phyloP scores from a whole-genome alignment of 92 coral and sea anemone species.

The Parazoanthus swiftii region DNA sequence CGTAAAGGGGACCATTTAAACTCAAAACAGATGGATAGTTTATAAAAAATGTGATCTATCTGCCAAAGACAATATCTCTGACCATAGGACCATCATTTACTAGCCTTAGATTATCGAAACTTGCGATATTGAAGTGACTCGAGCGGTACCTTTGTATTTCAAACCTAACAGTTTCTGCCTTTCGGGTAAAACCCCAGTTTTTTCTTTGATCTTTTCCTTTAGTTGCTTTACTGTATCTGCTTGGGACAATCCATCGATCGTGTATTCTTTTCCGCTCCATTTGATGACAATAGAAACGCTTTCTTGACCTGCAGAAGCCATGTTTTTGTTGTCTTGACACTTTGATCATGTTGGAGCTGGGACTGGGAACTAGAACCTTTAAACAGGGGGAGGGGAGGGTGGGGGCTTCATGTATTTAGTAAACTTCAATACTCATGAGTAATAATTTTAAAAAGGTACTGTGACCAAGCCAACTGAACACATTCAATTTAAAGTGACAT shows the following conservation, averaged over 20 bases:
- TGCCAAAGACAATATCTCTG: neutral
- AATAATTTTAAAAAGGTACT: too few relatives aligned
- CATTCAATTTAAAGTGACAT: too few relatives aligned
- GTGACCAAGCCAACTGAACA: too few relatives aligned
- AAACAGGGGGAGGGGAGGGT: neutral
- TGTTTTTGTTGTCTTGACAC: conserved; percentile 37
- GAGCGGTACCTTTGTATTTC: conserved; percentile 76
- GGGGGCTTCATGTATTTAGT: neutral
- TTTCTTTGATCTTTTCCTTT: conserved; percentile 72
- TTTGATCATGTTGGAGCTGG: neutral
- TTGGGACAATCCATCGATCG: conserved; percentile 66
- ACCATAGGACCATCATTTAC: neutral
- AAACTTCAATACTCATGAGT: too few relatives aligned
- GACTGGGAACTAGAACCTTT: conserved; percentile 18
- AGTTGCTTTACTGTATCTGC: conserved; percentile 70
- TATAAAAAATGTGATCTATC: neutral
- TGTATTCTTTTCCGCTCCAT: conserved; percentile 96
- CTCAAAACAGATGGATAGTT: neutral
- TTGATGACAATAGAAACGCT: conserved; percentile 61
- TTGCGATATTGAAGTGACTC: neutral
- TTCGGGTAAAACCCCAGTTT: conserved; percentile 93
- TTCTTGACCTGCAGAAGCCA: conserved; percentile 28
- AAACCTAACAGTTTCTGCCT: conserved; percentile 91
- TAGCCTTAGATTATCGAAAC: neutral
- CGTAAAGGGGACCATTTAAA: neutral